Conservation (phyloP, 2,797 vertebrate genomes). For the Cyprinodon diabolis region DNA sequence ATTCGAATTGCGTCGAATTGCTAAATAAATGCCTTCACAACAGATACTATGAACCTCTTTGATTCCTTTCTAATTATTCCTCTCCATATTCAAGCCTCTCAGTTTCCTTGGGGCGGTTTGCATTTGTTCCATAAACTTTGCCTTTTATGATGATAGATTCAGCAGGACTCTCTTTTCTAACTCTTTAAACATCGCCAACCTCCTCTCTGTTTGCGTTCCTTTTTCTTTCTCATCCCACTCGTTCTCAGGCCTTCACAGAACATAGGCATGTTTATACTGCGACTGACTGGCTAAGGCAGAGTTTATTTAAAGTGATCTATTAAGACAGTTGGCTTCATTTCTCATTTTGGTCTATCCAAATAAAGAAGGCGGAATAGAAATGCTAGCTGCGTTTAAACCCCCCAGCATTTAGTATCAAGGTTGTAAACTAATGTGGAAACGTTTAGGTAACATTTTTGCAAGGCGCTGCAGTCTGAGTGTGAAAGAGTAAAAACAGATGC, state of each 20-base stretch:
- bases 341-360: neutral
- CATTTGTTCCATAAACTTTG: neutral
- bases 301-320: neutral
- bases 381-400: neutral
- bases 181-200: neutral
- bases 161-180: neutral
- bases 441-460: neutral
- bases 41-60: neutral
- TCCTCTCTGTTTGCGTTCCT: too few relatives aligned
- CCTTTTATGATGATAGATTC: neutral
- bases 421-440: neutral
- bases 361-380: neutral
- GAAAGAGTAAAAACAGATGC: conserved; percentile 23
- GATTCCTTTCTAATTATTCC: too few relatives aligned
- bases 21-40: neutral
- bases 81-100: too few relatives aligned
- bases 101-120: neutral
- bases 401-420: neutral
- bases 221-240: too few relatives aligned
- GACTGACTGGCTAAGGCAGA: neutral
- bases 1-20: neutral
- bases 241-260: neutral
- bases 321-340: neutral
- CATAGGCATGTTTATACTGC: neutral
- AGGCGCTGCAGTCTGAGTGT: neutral